Base-by-base conservation (phyloP, 2,797 vertebrate genomes). In the Alosa sapidissima region DNA sequence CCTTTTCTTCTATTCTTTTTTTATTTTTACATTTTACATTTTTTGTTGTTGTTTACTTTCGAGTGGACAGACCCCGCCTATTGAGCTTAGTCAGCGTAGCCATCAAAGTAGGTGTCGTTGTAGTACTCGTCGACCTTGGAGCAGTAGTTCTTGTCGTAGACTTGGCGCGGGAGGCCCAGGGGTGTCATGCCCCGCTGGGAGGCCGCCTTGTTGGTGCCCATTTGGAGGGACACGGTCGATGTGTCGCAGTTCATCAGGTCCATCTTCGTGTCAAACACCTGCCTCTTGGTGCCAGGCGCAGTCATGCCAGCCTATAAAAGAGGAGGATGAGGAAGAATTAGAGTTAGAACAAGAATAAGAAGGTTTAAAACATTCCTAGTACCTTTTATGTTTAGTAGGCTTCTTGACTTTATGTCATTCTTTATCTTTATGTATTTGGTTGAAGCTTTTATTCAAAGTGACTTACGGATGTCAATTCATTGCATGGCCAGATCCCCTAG, bases 91-190 rank as follows among this genome's bases (percentile, higher is more conserved):
- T 72, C 65, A 16, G 28, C 4, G 7, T 78, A 45, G 7, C 78
- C 52, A 13, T 68, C 72, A 5, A 21, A 81, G 0, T 84, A 72
- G n/a, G 94, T 91, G 91, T 93, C 88, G 0, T 87, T 93, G 90
- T 89, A 92, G 83, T 88, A 75, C 7, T 94, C 94, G 1, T 65
- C 54, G 14, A 87, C 95, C 91, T 92, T 94, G 93, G 88, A 5
- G 93, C 97, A 99, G 94, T 98, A 98, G 85, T 98, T 98, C 93
- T 95, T 96, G 93, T 98, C 97, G 0, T 94, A 98, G 82, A 98
- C 97, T 93, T 98, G 97, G 81, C 98, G 97, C 0, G 96, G 95
- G n/a, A 97, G 96, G 82, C 97, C 98, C 3, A 98, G 97, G 36
- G 96, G 95, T 0, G 97, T 98, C 96, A 98, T 97, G 89, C 97